A percentile compares a stretch with the other conserved stretches of the same genome.
Conservation (phyloP, 2,113 vertebrate species). For the Aspiorhynchus laticeps region DNA sequence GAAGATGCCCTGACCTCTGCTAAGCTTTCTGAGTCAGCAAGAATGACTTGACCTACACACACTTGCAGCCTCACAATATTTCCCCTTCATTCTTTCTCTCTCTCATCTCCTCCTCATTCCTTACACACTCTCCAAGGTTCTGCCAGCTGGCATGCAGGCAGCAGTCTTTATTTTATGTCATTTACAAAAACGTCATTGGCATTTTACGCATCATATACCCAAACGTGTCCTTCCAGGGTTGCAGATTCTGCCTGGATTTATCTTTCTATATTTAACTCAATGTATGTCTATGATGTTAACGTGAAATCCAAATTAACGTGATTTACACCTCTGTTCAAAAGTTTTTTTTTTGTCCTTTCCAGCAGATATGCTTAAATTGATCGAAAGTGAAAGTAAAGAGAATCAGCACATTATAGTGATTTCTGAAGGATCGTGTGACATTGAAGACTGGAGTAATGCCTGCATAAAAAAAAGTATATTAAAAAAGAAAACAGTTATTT, state of each 20-base stretch:
- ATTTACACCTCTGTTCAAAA: neutral
- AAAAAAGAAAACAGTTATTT: neutral
- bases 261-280: neutral
- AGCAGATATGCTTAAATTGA: neutral
- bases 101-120: neutral
- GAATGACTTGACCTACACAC: slow-evolving; percentile 49
- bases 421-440: neutral
- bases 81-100: slow-evolving; percentile 11
- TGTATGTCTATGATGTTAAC: neutral
- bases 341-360: neutral
- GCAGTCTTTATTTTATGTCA: slow-evolving; percentile 40
- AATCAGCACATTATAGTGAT: neutral
- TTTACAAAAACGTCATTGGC: slow-evolving; percentile 38
- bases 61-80: slow-evolving; percentile 13
- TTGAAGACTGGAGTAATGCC: neutral
- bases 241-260: neutral
- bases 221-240: slow-evolving; percentile 23
- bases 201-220: slow-evolving; percentile 42
- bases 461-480: neutral
- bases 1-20: slow-evolving; percentile 50
- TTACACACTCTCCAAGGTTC: slow-evolving; percentile 26
- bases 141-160: slow-evolving; percentile 37
- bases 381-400: neutral
- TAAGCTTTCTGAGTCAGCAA: slow-evolving; percentile 56
- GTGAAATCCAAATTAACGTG: neutral